Evolutionary conservation across 2,113 vertebrate species (phyloP).

Genomic region (Eublepharis macularius): DNA sequence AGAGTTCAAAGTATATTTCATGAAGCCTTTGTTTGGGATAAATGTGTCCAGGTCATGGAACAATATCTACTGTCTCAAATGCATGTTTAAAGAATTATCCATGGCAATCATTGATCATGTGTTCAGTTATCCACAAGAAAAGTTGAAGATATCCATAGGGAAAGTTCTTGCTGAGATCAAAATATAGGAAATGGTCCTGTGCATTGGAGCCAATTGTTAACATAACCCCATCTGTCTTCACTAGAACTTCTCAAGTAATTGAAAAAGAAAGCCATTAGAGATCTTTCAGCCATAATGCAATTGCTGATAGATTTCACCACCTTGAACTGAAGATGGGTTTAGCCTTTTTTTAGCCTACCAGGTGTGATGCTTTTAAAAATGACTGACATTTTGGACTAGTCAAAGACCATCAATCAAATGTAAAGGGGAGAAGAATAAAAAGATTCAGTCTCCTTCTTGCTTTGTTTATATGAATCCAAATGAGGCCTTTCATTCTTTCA

Average conservation of each 20-base stretch:
- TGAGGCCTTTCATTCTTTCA: background rate
- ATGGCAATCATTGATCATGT: background rate
- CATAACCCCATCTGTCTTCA: background rate
- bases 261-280: background rate
- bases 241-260: background rate
- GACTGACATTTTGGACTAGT: background rate
- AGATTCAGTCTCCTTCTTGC: background rate
- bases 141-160: background rate
- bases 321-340: background rate
- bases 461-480: background rate
- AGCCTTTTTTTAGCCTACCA: background rate
- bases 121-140: background rate
- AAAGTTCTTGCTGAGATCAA: background rate
- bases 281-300: background rate
- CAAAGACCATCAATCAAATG: background rate
- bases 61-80: background rate
- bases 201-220: background rate
- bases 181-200: background rate
- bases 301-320: rapidly evolving
- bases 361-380: background rate
- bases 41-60: too few species aligned
- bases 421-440: background rate
- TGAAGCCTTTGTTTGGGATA: background rate
- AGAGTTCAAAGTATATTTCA: background rate
- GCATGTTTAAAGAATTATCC: background rate